phyloP scores from a whole-genome alignment of 2,113 vertebrate species.

The Gymnobelideus leadbeateri region DNA sequence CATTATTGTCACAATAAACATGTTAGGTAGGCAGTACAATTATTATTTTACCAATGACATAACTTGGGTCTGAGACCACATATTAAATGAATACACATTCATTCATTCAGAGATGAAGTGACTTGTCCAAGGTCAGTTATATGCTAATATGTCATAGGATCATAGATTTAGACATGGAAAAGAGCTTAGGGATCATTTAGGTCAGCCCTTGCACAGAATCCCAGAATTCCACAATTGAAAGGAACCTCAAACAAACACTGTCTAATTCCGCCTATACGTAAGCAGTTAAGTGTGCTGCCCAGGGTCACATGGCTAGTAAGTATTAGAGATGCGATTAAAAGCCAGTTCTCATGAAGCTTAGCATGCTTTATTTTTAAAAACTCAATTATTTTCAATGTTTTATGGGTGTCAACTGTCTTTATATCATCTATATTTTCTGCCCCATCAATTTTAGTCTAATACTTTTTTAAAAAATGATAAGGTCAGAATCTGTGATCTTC shows the following conservation, averaged over 20 bases:
- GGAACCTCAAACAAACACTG: neutral
- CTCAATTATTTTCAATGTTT: too few species aligned
- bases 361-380: neutral
- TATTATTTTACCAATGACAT: neutral
- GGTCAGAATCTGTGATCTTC: too few species aligned
- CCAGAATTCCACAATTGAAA: neutral
- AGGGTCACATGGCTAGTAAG: neutral
- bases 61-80: neutral
- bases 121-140: neutral
- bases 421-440: too few species aligned
- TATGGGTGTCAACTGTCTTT: too few species aligned
- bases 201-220: neutral
- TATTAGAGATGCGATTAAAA: too few species aligned
- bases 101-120: neutral
- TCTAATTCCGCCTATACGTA: neutral
- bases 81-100: neutral
- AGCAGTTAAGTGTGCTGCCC: conserved; percentile 3
- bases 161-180: neutral
- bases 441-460: too few species aligned
- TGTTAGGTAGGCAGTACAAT: neutral
- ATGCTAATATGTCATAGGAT: neutral
- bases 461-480: too few species aligned
- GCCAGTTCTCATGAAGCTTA: neutral
- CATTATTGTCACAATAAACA: neutral
- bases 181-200: neutral